These are phyloP conservation scores for Ditula angustiorana DNA, from an alignment of 2,888 invertebrate species.

Conservation along the genomic window DNA sequence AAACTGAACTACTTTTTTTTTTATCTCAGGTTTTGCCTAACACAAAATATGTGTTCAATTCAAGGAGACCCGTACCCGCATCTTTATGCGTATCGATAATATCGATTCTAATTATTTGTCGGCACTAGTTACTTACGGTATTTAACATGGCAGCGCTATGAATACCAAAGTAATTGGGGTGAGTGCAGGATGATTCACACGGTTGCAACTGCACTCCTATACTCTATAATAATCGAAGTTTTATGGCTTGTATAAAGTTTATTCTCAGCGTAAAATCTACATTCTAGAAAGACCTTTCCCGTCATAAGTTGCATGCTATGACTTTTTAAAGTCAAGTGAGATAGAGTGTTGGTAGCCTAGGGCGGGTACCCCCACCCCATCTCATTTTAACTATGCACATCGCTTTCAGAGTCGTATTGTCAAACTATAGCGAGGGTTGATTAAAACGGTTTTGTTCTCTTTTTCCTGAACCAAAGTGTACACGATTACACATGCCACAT, in stretches of 20 bases:
- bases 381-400: too few relatives aligned
- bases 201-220: conserved; percentile 52
- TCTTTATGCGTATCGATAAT: conserved; percentile 37
- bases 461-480: too few relatives aligned
- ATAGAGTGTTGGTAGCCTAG: too few relatives aligned
- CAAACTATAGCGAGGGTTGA: too few relatives aligned
- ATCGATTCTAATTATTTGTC: conserved; percentile 26
- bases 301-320: conserved; percentile 10
- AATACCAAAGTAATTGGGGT: conserved; percentile 76
- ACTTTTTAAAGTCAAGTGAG: conserved; percentile 13
- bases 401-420: too few relatives aligned
- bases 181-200: conserved; percentile 77
- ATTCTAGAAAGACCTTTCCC: conserved; percentile 55
- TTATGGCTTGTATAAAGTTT: conserved; percentile 49
- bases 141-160: conserved; percentile 67
- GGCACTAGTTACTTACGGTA: conserved; percentile 55
- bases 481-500: too few relatives aligned
- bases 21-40: too few relatives aligned
- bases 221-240: conserved; percentile 48
- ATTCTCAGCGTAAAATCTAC: conserved; percentile 53
- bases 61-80: conserved; percentile 8
- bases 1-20: too few relatives aligned
- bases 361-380: too few relatives aligned
- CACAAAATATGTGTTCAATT: too few relatives aligned
- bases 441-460: too few relatives aligned